phyloP scores from a whole-genome alignment of 1,140 invertebrate species.

The Lasioglossum baleicum region DNA sequence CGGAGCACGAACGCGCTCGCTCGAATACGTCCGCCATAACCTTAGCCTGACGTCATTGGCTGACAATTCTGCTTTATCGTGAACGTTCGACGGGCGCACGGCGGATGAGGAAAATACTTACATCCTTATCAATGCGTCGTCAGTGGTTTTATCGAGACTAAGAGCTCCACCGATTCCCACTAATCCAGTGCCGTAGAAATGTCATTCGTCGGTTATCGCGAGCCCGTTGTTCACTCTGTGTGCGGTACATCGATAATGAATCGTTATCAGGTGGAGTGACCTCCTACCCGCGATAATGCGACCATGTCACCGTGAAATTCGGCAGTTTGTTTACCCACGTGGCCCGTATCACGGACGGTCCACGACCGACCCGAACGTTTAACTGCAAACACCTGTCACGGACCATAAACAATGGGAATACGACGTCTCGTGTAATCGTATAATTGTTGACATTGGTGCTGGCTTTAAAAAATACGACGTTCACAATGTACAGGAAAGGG shows the following conservation, averaged over 20 bases:
- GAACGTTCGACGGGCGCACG: constrained; percentile 2
- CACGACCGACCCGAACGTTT: too few species aligned
- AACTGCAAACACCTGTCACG: background rate
- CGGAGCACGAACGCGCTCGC: constrained; percentile 12
- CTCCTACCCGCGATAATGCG: background rate
- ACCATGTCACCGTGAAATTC: background rate
- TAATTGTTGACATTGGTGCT: background rate
- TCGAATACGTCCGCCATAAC: constrained; percentile 38
- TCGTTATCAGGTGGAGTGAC: constrained; percentile 47
- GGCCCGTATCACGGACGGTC: too few species aligned
- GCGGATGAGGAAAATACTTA: constrained; percentile 1
- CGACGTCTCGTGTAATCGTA: background rate
- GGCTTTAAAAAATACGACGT: background rate
- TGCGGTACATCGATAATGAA: constrained; percentile 48
- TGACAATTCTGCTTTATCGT: constrained; percentile 38
- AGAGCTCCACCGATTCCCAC: background rate
- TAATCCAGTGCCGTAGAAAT: background rate
- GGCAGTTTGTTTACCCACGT: background rate
- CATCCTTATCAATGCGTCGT: constrained; percentile 33
- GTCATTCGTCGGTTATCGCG: background rate
- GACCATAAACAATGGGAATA: background rate
- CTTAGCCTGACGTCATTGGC: constrained; percentile 37
- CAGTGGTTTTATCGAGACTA: constrained; percentile 5
- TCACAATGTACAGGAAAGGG: background rate
- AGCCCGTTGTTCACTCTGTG: constrained; percentile 3